Evolutionary conservation across 1,140 invertebrate species (phyloP).

Genomic region (Dendroctonus ponderosae): DNA sequence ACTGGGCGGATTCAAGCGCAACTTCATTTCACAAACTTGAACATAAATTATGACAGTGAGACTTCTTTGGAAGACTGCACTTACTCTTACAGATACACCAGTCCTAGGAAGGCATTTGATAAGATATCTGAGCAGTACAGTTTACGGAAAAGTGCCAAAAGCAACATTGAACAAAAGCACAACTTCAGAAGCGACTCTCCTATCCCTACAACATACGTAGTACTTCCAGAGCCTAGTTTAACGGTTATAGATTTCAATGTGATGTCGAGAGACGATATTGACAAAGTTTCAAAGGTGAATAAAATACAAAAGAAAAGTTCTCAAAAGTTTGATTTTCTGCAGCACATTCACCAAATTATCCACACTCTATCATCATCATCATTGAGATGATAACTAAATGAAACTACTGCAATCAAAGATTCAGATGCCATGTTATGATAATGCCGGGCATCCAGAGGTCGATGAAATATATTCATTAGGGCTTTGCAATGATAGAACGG

Average conservation of each 20-base stretch:
- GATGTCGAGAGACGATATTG: conserved; percentile 56
- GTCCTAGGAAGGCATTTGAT: conserved; percentile 37
- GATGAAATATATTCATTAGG: too few relatives aligned
- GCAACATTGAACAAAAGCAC: conserved; percentile 26
- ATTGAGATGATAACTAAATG: too few relatives aligned
- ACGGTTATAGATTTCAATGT: conserved; percentile 73
- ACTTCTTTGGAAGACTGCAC: conserved; percentile 51
- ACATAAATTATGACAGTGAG: conserved; percentile 58
- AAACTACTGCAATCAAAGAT: too few relatives aligned
- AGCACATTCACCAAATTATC: too few relatives aligned
- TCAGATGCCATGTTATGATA: too few relatives aligned
- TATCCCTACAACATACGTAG: conserved; percentile 45
- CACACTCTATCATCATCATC: too few relatives aligned
- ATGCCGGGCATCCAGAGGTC: too few relatives aligned
- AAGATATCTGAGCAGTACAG: conserved; percentile 38
- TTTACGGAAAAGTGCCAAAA: conserved; percentile 38
- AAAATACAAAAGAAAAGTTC: conserved; percentile 8
- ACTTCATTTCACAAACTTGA: conserved; percentile 59
- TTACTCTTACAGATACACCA: conserved; percentile 38
- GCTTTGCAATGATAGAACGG: too few relatives aligned
- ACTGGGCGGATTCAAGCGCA: conserved; percentile 59
- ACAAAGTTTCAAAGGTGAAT: conserved; percentile 34
- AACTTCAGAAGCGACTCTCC: conserved; percentile 42
- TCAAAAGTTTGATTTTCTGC: too few relatives aligned
- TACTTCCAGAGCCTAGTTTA: conserved; percentile 59